Conservation (phyloP, 1,140 invertebrate genomes). For the Drosophila paulistorum region DNA sequence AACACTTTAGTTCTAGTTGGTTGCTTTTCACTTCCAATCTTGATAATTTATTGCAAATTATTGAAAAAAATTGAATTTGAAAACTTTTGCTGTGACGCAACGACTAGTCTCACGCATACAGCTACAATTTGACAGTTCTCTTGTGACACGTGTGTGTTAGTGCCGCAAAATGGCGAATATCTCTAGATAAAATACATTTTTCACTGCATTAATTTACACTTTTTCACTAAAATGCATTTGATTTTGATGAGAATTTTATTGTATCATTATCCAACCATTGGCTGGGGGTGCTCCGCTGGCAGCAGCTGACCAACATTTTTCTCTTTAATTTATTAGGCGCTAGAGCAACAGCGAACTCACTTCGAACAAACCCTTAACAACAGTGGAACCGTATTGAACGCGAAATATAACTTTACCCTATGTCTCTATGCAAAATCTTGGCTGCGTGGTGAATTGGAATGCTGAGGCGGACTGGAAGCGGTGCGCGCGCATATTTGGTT, state of each 20-base stretch:
- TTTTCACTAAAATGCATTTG: slow-evolving; percentile 40
- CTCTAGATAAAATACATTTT: slow-evolving; percentile 45
- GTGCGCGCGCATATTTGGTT: slow-evolving; percentile 36
- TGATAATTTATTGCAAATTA: slow-evolving; percentile 27
- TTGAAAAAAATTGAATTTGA: neutral
- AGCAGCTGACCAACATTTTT: slow-evolving; percentile 25
- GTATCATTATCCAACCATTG: slow-evolving; percentile 54
- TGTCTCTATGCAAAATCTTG: neutral
- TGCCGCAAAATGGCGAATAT: slow-evolving; percentile 76
- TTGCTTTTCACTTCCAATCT: slow-evolving; percentile 22
- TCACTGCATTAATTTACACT: slow-evolving; percentile 47
- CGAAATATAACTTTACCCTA: slow-evolving; percentile 55
- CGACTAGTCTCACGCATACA: slow-evolving; percentile 60
- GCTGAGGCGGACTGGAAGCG: slow-evolving; percentile 14
- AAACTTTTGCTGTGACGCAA: slow-evolving; percentile 70
- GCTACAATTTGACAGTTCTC: slow-evolving; percentile 48
- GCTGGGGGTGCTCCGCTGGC: slow-evolving; percentile 46
- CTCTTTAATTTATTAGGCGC: slow-evolving; percentile 18
- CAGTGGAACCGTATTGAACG: slow-evolving; percentile 68
- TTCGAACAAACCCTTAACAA: slow-evolving; percentile 83
- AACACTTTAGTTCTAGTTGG: slow-evolving; percentile 5
- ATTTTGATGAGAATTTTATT: slow-evolving; percentile 8
- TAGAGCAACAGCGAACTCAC: slow-evolving; percentile 61
- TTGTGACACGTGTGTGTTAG: slow-evolving; percentile 60
- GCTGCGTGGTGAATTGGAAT: slow-evolving; percentile 52